A percentile compares a stretch with the other conserved stretches of the same genome.
phyloP scores from a whole-genome alignment of 1,140 invertebrate species.

The Gryon sp. region DNA sequence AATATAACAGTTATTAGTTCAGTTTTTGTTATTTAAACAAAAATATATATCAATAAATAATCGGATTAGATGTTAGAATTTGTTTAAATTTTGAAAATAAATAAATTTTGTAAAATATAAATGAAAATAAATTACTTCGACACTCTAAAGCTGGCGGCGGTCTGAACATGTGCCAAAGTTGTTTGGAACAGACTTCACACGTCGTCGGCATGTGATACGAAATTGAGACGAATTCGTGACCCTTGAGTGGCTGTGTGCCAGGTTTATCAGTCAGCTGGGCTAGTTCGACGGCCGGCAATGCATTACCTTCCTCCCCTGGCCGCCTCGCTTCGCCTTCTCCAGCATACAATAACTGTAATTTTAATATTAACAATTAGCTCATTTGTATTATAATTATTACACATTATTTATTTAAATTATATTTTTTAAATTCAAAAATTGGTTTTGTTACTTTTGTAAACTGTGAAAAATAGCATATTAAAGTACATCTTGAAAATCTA shows the following conservation, averaged over 20 bases:
- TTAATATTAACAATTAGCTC: conserved; percentile 9
- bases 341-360: conserved; percentile 89
- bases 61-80: no score
- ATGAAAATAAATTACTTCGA: conserved; percentile 84
- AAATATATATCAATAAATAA: no score
- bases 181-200: conserved; percentile 98
- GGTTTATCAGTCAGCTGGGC: conserved; percentile 83
- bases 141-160: conserved; percentile 98
- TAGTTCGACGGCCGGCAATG: conserved; percentile 74
- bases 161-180: conserved; percentile 97
- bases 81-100: not conserved
- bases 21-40: not conserved
- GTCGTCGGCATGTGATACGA: conserved; percentile 98
- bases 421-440: no score
- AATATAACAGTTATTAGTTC: not conserved
- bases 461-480: no score
- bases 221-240: conserved; percentile 97
- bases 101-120: conserved; percentile 3
- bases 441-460: no score
- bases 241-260: conserved; percentile 92
- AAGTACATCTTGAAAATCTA: not conserved
- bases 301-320: conserved; percentile 85
- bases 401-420: no score
- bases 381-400: no score
- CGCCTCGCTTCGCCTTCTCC: conserved; percentile 95